Conservation (phyloP, 2,797 vertebrate species). For the Ceyx erithaca region DNA sequence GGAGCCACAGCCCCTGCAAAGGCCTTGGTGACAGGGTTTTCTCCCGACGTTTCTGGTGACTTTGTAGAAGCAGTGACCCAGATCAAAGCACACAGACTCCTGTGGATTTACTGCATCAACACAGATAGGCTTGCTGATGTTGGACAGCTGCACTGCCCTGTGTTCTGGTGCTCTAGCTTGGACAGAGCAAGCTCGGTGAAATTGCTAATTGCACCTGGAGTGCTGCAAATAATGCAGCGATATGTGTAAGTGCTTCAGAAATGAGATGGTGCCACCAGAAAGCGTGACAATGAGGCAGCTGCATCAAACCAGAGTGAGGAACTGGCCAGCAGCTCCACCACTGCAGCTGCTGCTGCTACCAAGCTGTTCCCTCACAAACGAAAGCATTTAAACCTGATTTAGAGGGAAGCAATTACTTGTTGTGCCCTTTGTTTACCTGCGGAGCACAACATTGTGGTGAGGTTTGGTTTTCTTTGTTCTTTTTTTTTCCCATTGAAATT, state of each 20-base stretch:
- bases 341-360: background rate
- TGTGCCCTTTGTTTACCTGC: background rate
- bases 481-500: background rate
- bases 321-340: constrained; percentile 13
- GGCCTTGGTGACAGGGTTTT: background rate
- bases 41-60: background rate
- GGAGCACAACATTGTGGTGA: background rate
- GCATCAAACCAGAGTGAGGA: constrained; percentile 41
- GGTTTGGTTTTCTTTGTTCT: background rate
- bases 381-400: background rate
- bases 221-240: constrained; percentile 58
- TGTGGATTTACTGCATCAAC: background rate
- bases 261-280: constrained; percentile 47
- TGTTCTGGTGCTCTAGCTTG: constrained; percentile 16
- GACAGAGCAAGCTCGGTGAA: constrained; percentile 21
- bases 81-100: background rate
- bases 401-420: background rate
- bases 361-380: background rate
- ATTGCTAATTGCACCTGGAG: constrained; percentile 53
- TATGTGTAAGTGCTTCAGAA: constrained; percentile 70
- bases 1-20: background rate
- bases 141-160: background rate
- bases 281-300: constrained; percentile 63
- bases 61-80: background rate
- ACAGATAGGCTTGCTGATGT: background rate